Percentiles rank a stretch among this genome's conserved stretches.
Evolutionary conservation across 2,888 invertebrate species (phyloP).

Genomic region (Ptilodon capucinus): DNA sequence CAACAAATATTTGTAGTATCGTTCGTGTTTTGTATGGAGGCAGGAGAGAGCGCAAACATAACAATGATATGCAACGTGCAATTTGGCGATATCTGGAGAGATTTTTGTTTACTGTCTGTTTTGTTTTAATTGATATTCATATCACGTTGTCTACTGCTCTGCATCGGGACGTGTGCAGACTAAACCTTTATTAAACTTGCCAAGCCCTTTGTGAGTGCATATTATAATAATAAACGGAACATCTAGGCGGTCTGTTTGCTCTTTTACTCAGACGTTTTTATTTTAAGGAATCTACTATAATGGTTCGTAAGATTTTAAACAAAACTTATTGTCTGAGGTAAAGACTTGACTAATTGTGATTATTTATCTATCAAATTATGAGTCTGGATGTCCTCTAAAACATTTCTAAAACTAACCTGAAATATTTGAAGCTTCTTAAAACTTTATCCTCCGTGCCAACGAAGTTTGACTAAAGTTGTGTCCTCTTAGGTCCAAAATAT

Average conservation of each 20-base stretch:
- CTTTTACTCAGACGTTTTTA: not conserved
- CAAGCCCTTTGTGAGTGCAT: not conserved
- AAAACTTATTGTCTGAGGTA: not conserved
- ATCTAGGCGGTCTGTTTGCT: not conserved
- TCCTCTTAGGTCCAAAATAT: too few relatives aligned
- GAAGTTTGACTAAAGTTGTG: too few relatives aligned
- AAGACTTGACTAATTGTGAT: not conserved
- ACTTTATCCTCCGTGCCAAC: too few relatives aligned
- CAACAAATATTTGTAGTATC: not conserved
- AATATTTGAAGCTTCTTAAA: too few relatives aligned
- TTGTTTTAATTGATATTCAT: not conserved
- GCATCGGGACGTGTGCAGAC: not conserved
- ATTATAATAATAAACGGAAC: not conserved
- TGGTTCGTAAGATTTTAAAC: too few relatives aligned
- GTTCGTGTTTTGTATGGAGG: slow-evolving; percentile 7
- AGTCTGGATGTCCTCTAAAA: too few relatives aligned
- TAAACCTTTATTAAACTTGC: not conserved
- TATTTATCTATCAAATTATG: too few relatives aligned
- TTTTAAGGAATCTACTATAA: not conserved
- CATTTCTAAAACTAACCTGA: too few relatives aligned
- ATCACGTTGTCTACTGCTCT: not conserved
- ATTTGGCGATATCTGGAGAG: not conserved
- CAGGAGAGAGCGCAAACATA: slow-evolving; percentile 3
- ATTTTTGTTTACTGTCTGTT: not conserved
- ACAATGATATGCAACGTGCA: not conserved